Percentiles rank a stretch among this genome's conserved stretches.
These are phyloP conservation scores for Mastacembelus armatus DNA, from an alignment of 2,797 vertebrate species.

Conservation along the genomic window DNA sequence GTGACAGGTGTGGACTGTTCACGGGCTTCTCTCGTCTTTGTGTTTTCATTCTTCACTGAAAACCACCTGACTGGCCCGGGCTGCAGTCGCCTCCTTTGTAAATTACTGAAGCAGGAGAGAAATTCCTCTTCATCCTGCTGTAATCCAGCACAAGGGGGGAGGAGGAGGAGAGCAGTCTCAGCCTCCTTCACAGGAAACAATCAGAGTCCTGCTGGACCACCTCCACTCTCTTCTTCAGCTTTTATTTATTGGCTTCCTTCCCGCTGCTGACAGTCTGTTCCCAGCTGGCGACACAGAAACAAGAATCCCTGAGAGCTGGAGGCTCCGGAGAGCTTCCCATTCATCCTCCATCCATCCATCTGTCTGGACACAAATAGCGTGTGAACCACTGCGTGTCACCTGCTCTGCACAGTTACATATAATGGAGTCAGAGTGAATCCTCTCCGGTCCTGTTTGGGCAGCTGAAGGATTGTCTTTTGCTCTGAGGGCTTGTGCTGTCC, in stretches of 20 bases:
- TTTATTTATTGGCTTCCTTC: slow-evolving; percentile 27
- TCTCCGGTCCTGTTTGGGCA: neutral
- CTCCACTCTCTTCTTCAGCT: neutral
- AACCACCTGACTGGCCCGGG: neutral
- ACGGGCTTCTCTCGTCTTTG: too few species aligned
- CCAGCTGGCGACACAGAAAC: neutral
- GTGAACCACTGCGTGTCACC: neutral
- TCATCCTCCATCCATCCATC: neutral
- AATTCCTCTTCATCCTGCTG: neutral
- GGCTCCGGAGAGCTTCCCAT: neutral
- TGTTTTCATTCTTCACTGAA: too few species aligned
- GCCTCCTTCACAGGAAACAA: too few species aligned
- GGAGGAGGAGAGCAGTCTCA: slow-evolving; percentile 6
- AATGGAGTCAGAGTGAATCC: neutral
- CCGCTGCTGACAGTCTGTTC: slow-evolving; percentile 22
- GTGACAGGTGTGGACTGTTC: too few species aligned
- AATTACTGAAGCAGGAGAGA: neutral
- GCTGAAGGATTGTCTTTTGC: slow-evolving; percentile 14
- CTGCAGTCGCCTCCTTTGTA: neutral
- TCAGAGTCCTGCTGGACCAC: neutral
- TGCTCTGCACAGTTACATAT: neutral
- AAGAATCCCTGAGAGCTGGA: neutral
- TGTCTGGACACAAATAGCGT: neutral
- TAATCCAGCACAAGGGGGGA: neutral
- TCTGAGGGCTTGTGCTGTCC: neutral